Percentiles rank a stretch among this genome's conserved stretches.
Conservation (phyloP, 2,888 invertebrate genomes). For the Netelia virgata region DNA sequence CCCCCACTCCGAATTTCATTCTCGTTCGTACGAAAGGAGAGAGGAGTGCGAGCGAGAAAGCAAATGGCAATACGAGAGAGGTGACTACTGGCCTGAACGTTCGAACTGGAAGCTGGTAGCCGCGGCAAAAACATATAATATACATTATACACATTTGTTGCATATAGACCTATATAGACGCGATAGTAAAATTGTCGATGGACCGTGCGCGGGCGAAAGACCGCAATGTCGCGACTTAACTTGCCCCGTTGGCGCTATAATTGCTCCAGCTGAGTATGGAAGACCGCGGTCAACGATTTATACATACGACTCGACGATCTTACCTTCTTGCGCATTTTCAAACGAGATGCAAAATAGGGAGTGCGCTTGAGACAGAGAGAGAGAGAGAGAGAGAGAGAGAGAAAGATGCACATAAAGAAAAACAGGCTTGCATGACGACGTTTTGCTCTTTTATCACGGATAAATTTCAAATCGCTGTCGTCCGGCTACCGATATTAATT, state of each 20-base stretch:
- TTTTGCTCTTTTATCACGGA: slow-evolving; percentile 39
- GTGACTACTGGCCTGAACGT: slow-evolving; percentile 48
- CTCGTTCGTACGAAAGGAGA: background rate
- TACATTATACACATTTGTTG: background rate
- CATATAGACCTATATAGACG: slow-evolving; percentile 8
- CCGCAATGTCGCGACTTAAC: slow-evolving; percentile 66
- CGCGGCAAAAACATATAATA: background rate
- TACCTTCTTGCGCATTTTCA: slow-evolving; percentile 9
- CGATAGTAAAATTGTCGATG: slow-evolving; percentile 58
- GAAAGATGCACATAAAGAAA: slow-evolving; percentile 2
- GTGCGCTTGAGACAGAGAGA: slow-evolving; percentile 67
- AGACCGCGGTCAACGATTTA: slow-evolving; percentile 50
- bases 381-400: slow-evolving; percentile 48
- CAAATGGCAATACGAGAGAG: slow-evolving; percentile 38
- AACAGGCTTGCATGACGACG: slow-evolving; percentile 20
- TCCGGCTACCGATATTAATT: slow-evolving; percentile 68
- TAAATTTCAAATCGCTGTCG: slow-evolving; percentile 61
- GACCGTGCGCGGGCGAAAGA: slow-evolving; percentile 57
- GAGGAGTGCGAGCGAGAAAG: slow-evolving; percentile 29
- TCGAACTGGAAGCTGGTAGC: slow-evolving; percentile 9
- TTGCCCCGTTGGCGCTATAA: slow-evolving; percentile 66
- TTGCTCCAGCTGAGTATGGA: slow-evolving; percentile 66
- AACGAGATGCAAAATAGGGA: slow-evolving; percentile 49
- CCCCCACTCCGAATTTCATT: background rate
- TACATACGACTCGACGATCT: slow-evolving; percentile 48